Evolutionary conservation across 2,113 vertebrate genomes (phyloP).

Genomic region (Rousettus leschenaultii): DNA sequence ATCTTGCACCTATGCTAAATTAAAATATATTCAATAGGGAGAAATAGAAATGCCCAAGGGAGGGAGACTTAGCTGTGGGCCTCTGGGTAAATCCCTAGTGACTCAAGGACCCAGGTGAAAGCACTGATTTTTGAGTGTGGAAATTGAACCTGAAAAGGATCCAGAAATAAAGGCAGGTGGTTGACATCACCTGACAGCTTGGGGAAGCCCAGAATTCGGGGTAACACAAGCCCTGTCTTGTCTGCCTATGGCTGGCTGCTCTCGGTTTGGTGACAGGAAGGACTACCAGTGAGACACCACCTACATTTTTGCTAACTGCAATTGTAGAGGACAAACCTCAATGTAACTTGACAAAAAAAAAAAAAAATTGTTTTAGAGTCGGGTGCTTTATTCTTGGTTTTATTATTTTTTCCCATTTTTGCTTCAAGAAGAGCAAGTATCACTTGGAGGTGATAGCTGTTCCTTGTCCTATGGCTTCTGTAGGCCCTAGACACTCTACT

Average conservation of each 20-base stretch:
- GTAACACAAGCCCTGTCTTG: background rate
- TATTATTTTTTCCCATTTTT: background rate
- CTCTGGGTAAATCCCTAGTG: background rate
- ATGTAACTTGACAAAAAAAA: background rate
- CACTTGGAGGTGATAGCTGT: background rate
- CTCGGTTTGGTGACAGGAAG: background rate
- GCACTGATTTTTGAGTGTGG: background rate
- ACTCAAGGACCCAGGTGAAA: background rate
- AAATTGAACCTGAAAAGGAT: background rate
- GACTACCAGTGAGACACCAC: background rate
- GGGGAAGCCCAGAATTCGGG: accelerated
- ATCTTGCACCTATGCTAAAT: background rate
- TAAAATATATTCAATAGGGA: background rate
- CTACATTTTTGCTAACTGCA: background rate
- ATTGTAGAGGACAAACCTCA: background rate
- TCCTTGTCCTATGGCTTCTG: background rate
- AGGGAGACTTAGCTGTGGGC: background rate
- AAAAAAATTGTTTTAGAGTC: background rate
- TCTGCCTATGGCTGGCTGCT: accelerated
- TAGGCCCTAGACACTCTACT: background rate
- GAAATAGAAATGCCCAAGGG: background rate
- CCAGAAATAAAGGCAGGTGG: background rate
- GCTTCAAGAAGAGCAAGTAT: background rate
- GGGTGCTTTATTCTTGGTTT: background rate
- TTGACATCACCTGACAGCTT: background rate